Base-by-base conservation (phyloP, 2,113 vertebrate genomes). In the Coturnix japonica region DNA sequence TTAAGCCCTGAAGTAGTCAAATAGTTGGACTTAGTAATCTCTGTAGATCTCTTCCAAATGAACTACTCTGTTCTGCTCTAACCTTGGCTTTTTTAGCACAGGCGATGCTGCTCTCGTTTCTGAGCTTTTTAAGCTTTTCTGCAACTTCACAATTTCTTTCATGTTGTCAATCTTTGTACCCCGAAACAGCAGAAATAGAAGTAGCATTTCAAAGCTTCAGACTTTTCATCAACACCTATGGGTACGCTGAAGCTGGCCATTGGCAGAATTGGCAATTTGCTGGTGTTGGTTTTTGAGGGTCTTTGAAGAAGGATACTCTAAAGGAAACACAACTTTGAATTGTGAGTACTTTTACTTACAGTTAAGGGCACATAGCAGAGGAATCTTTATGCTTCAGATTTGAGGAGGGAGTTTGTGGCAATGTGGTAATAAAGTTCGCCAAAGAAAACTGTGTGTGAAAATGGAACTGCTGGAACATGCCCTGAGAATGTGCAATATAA, bases 391-490 rank as follows among this genome's bases (percentile, higher is more conserved):
- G 4, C 82, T 93, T 93, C 78, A 92, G 51, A 56, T 47, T 87
- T 89, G 17, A 87, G 90, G 35, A 54, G 39, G 54, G 70, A 93
- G 51, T 92, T 90, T 93, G 53, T 78, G 70, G 78, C 90, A 87
- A 46, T 90, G 64, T 49, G 46, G 54, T 89, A 66, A 87, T 25
- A 67, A 41, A 73, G 47, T 87, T 87, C 93, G 92, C 95, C 95
- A 91, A 93, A 96, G 63, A 96, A 96, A 93, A 87, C 72, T 74
- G 5, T 53, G 9, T 65, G 51, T 51, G 72, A 89, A 93, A 89
- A 93, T 89, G 75, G 51, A 90, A 70, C 39, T 89, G 84, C 65
- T 95, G 89, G 89, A 94, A 71, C 64, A 71, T 43, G 82, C 87
- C 72, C 69, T 96, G 35, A 92, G 81, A 95, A 83, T 81, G 60